Evolutionary conservation across 2,113 vertebrate genomes (phyloP).

Genomic region (Phrynosoma platyrhinos): DNA sequence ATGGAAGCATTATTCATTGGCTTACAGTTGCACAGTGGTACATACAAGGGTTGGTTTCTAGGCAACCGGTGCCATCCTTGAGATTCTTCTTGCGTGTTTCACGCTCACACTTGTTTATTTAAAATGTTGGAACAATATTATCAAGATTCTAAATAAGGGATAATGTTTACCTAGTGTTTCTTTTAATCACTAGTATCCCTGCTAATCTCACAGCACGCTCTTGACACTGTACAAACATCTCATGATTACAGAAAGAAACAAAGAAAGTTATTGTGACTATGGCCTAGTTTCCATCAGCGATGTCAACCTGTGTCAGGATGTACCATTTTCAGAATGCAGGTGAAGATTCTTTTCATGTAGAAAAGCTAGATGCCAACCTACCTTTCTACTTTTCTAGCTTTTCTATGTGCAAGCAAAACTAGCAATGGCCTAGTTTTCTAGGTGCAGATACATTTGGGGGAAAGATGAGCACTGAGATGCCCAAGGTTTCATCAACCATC

Average conservation of each 20-base stretch:
- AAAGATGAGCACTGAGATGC: too few relatives aligned
- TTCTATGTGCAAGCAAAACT: neutral
- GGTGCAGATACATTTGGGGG: neutral
- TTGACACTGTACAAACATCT: fast-evolving
- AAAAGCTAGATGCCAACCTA: neutral
- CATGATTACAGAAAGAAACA: neutral
- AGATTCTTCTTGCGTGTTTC: constrained; percentile 52
- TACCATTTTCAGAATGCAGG: neutral
- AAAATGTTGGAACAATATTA: constrained; percentile 27
- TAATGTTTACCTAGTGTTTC: neutral
- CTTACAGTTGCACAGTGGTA: constrained; percentile 78
- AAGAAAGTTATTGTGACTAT: neutral
- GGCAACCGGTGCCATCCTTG: constrained; percentile 74
- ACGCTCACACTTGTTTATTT: constrained; percentile 33
- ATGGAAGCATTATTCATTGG: constrained; percentile 70
- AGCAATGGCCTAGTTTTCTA: neutral
- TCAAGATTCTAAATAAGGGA: neutral
- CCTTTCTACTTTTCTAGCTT: too few relatives aligned
- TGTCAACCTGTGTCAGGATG: neutral
- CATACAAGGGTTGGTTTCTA: constrained; percentile 77
- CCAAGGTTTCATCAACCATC: neutral
- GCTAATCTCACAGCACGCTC: fast-evolving
- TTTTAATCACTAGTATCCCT: neutral
- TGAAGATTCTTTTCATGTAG: neutral
- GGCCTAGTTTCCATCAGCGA: neutral